Base-by-base conservation (phyloP, 2,797 vertebrate species). In the Arrhamphus sclerolepis region DNA sequence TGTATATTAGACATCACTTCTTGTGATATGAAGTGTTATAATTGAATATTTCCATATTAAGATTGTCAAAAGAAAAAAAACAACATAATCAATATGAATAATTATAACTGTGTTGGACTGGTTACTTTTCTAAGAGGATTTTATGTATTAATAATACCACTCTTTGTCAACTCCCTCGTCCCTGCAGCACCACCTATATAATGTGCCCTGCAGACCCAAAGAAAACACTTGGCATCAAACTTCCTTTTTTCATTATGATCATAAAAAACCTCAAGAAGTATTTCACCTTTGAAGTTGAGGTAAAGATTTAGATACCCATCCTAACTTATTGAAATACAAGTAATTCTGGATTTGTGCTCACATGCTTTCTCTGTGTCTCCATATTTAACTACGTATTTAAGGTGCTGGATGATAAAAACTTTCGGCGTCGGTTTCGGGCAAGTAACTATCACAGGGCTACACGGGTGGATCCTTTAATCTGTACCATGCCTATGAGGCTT, bases 261-360 rank as follows among this genome's bases (percentile, higher is more conserved):
- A 96, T 99, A 77, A 98, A 99, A 82, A 98, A 98, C 76, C 91
- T 98, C 56, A 98, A 98, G 90, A 98, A 98, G 69, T 98, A 98
- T 80, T 99, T 98, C 86, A 97, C 97, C 9, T 99, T 99, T 56
- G 97, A 99, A 92, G 96, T 99, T 55, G 96, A 98, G 95, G 97
- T 98, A 87, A 3, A 38, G 17, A 41, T 28, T 19, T 22, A 38
- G 3, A 65, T 46, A 21, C 0, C 2, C 5, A 48, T 4, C 7
- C 18, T n/a, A 7, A 26, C 5, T 57, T 38, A 31, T 3, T 20
- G 18, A n/a, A 5, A 22, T 46, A 22, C 1, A 22, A 3, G 13
- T 4, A 48, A 17, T 14, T 9, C 19, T 28, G 22, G 16, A 39
- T 8, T 66, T 20, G 17, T 20, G 9, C 6, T 59, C 29, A 17